These are phyloP conservation scores for Lateolabrax maculatus DNA, from an alignment of 2,797 vertebrate species.

Conservation along the genomic window DNA sequence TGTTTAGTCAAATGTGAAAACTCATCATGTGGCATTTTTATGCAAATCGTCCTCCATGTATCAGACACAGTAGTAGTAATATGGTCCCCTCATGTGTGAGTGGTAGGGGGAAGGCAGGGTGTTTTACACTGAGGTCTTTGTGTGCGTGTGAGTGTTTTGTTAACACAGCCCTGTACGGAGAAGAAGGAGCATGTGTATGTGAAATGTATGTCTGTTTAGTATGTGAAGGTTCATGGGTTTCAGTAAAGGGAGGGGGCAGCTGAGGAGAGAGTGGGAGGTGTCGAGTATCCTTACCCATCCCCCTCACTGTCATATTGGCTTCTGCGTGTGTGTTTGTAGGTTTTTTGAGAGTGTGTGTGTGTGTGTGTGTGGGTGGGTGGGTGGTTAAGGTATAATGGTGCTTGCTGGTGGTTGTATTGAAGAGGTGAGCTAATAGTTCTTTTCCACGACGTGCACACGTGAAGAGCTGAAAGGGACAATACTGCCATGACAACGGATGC, in stretches of 20 bases:
- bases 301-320: conserved; percentile 66
- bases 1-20: conserved; percentile 5
- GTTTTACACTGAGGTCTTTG: conserved; percentile 74
- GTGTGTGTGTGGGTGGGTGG: conserved; percentile 28
- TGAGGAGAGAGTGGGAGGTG: conserved; percentile 76
- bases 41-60: conserved; percentile 13
- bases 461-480: conserved; percentile 49
- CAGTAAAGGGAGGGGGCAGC: conserved; percentile 59
- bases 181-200: conserved; percentile 62
- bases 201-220: conserved; percentile 72
- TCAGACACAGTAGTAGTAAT: background rate
- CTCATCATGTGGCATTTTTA: conserved; percentile 19
- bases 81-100: conserved; percentile 11
- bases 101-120: conserved; percentile 19
- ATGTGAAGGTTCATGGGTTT: conserved; percentile 79
- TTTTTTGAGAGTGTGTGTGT: conserved; percentile 30
- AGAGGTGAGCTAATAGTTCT: conserved; percentile 1
- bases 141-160: conserved; percentile 63
- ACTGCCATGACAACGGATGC: conserved; percentile 63
- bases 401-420: conserved; percentile 18
- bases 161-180: conserved; percentile 53
- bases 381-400: conserved; percentile 29
- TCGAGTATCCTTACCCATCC: conserved; percentile 74
- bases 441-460: conserved; percentile 44
- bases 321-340: conserved; percentile 34